Base-by-base conservation (phyloP, 2,888 invertebrate species). In the Agonopterix subpropinquella region DNA sequence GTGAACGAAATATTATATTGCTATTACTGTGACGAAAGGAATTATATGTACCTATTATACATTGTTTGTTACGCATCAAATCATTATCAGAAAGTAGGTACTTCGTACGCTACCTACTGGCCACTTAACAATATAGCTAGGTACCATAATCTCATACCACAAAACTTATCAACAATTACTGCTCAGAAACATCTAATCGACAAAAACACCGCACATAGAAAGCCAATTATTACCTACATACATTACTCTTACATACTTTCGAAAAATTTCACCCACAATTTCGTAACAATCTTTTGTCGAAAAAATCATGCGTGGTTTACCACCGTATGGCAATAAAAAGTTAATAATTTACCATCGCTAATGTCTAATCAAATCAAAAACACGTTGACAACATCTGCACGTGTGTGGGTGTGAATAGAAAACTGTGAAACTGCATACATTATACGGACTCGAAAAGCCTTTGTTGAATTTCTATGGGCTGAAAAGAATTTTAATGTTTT, bases 221-320 rank as follows among this genome's bases (percentile, higher is more conserved):
- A 59, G 60, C 49, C 49, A 52, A 55, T 55, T 49, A 49, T 48
- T 58, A 64, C 52, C 48, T 54, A 53, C 51, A 53, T 47, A 56
- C 50, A 59, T 54, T 42, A 11, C 3, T 11, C 56, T 13, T 39
- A 39, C 39, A 55, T 58, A 62, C 69, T 70, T 70, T 70, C 68
- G 57, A 67, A 62, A 42, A 64, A 67, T 73, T 70, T 71, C 70
- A 64, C 70, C 59, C 49, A 47, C 5, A 28, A 63, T 70, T 65
- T 61, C 65, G 64, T 68, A 70, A 70, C 60, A 45, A 54, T 47
- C 46, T 35, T 44, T 57, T 49, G 47, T 47, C 47, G 47, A 47
- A 47, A 55, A 52, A 53, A 50, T 11, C 28, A 46, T 36, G 45
- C 51, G 53, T 55, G 53, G 48, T 45, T 47, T 51, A 53, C 51